Conservation (phyloP, 2,888 invertebrate genomes). For the Sepiola atlantica region DNA sequence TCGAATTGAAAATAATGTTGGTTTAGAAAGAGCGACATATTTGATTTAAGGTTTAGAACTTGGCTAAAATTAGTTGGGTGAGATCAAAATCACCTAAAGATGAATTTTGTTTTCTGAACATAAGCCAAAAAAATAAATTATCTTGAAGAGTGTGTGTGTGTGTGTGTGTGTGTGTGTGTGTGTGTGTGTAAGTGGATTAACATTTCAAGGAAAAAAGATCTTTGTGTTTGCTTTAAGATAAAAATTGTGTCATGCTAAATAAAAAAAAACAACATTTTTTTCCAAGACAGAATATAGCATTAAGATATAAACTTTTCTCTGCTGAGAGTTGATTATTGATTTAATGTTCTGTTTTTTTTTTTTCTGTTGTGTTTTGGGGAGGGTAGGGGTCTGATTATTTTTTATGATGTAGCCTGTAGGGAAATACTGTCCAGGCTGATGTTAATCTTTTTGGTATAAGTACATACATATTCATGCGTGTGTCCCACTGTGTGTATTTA, state of each 20-base stretch:
- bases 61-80: background rate
- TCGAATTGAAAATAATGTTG: background rate
- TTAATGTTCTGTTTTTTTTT: background rate
- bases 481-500: background rate
- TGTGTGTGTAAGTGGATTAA: background rate
- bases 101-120: background rate
- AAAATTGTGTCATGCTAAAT: background rate
- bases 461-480: background rate
- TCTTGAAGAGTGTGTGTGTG: background rate
- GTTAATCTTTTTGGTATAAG: background rate
- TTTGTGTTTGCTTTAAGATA: background rate
- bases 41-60: background rate
- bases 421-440: conserved; percentile 22
- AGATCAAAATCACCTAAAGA: background rate
- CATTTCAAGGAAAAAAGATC: background rate
- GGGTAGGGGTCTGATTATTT: background rate
- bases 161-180: no score
- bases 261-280: background rate
- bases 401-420: background rate
- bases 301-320: conserved; percentile 1
- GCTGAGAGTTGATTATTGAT: background rate
- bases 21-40: background rate
- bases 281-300: background rate
- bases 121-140: background rate
- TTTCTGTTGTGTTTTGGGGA: no score